Evolutionary conservation across 1,140 invertebrate genomes (phyloP), one percentile per base, ranked within the genome.

Genomic region (Dendroctonus valens): DNA sequence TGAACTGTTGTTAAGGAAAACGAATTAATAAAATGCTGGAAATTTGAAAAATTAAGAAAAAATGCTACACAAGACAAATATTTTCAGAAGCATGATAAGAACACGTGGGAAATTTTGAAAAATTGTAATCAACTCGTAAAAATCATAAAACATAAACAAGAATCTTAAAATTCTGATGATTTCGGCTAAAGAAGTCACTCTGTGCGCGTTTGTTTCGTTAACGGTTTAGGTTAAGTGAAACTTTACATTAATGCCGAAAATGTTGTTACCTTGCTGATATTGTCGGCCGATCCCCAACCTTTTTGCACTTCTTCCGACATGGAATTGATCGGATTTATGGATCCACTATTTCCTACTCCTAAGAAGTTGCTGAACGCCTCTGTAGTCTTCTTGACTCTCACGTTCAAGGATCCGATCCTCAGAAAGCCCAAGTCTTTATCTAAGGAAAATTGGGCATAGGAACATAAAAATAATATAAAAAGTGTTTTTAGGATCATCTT

Each of bases 281-380:
- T 92, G 75, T 94, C 92, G 5, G 90, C 91, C 1, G 91, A 94
- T 26, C 92, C 92, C 91, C 91, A 94, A 2, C 84, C 86, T 79
- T 94, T 93, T 72, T 91, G 87, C 12, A 91, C 80, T 76, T 87
- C 86, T 41, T 86, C 84, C 1, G 67, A 57, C 7, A 69, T 64
- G 0, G 70, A 54, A 54, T 79, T 76, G 7, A 71, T 66, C 6
- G 76, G 70, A 64, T 51, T 76, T 5, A 77, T 59, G 12, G 68
- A 80, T 41, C 81, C 80, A 57, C 79, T 80, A 14, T 41, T 62
- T 8, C 90, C 87, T 69, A 90, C 90, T 69, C 90, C 91, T 70
- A 93, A 81, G 76, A 93, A 92, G 74, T 92, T 91, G 79, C 91
- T 93, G 82, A 93, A 92, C 2, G 91, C 91, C 76, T 93, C 91